Evolutionary conservation across 2,888 invertebrate genomes (phyloP), one percentile per base, ranked within the genome.

Genomic region (Cybosia mesomella): DNA sequence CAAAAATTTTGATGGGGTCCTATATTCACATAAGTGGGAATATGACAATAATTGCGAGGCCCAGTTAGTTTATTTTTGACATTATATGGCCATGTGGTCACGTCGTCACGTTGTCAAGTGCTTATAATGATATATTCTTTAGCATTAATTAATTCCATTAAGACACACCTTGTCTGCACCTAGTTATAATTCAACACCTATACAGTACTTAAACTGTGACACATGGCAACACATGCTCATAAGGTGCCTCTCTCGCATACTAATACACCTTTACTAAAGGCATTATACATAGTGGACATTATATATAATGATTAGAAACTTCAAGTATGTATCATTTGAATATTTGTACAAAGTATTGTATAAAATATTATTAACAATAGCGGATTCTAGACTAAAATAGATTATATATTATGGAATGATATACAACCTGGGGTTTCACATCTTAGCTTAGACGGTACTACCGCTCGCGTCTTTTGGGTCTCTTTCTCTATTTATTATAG

Each of bases 191-290:
- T 74, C 70, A 66, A 58, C 10, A 18, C 39, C 66, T 63, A 64
- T 67, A 65, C 72, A 64, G 63, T 70, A 65, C 72, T 55, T 64
- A 66, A 68, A 63, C 58, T 39, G 68, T 67, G 75, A 70, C 78
- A 78, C 58, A 70, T 76, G 77, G 71, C 49, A 61, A 67, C 75
- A 67, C 72, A 71, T 57, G 54, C 28, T 60, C 55, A 70, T 61
- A 55, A 59, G 60, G 63, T 24, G 57, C 59, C 34, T 24, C 66
- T 22, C 65, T 76, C 72, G 79, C 77, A 75, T 78, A 79, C 68
- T 78, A 75, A 78, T 79, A n/a, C 28, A 59, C 58, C 21, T 34
- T 68, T 76, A 61, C 70, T 71, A 70, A 67, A 65, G 70, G n/a
- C 2, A 53, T 49, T n/a, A n/a, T n/a, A 9, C n/a, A 18, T 49